A percentile compares a stretch with the other conserved stretches of the same genome.
phyloP scores from a whole-genome alignment of 1,140 invertebrate genomes.

The Leptoteleia sp. region DNA sequence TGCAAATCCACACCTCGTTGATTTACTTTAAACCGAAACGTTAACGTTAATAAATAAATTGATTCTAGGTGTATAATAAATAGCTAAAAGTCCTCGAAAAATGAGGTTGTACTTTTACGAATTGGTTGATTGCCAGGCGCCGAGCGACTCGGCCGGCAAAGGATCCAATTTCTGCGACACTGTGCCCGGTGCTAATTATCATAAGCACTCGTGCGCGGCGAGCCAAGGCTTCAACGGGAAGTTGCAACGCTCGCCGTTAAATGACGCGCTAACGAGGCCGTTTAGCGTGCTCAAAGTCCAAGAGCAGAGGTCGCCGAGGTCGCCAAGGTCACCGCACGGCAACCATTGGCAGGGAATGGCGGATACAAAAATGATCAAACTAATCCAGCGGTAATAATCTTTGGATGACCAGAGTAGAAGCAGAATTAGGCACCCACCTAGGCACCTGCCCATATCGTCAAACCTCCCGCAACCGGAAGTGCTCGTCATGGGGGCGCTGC shows the following conservation, averaged over 20 bases:
- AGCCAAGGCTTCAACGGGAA: slow-evolving; percentile 23
- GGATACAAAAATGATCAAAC: slow-evolving; percentile 26
- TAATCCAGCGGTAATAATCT: slow-evolving; percentile 47
- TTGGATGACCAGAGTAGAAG: slow-evolving; percentile 72
- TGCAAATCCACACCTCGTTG: slow-evolving; percentile 23
- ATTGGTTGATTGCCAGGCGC: slow-evolving; percentile 30
- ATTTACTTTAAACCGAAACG: slow-evolving; percentile 11
- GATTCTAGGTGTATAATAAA: slow-evolving; percentile 54
- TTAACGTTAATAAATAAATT: slow-evolving; percentile 59
- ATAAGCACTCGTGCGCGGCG: slow-evolving; percentile 35
- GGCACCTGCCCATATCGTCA: slow-evolving; percentile 72
- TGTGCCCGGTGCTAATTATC: slow-evolving; percentile 31
- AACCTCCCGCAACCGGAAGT: slow-evolving; percentile 67
- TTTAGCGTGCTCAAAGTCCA: slow-evolving; percentile 17
- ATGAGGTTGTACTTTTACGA: slow-evolving; percentile 61
- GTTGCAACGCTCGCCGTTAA: slow-evolving; percentile 12
- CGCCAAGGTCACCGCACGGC: slow-evolving; percentile 10
- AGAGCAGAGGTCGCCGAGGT: slow-evolving; percentile 25
- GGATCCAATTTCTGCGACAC: slow-evolving; percentile 9
- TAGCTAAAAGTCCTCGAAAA: slow-evolving; percentile 56
- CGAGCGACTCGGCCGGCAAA: slow-evolving; percentile 12
- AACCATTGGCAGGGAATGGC: slow-evolving; percentile 34
- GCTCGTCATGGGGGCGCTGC: slow-evolving; percentile 6
- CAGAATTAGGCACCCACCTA: slow-evolving; percentile 80
- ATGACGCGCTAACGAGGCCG: slow-evolving; percentile 12